These are phyloP conservation scores for Pheosia gnoma DNA, from an alignment of 2,888 invertebrate genomes.

Conservation along the genomic window DNA sequence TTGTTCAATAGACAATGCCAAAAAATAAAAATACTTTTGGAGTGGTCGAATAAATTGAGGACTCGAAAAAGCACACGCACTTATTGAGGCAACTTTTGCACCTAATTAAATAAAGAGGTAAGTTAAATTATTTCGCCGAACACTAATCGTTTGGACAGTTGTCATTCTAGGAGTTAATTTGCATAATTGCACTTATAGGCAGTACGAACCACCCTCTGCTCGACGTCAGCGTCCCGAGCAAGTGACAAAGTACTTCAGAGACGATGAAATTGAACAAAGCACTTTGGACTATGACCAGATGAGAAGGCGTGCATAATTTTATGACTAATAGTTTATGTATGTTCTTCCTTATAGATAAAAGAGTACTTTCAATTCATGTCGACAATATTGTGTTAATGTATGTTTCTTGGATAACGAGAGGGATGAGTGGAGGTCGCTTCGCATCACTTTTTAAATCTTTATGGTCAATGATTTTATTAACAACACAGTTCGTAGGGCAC, in stretches of 20 bases:
- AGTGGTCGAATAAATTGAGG: too few species aligned
- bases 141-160: conserved; percentile 13
- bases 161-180: conserved; percentile 17
- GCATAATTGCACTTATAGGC: conserved; percentile 33
- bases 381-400: not conserved
- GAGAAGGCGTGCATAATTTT: not conserved
- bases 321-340: not conserved
- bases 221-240: not conserved
- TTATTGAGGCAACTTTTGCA: not conserved
- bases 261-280: not conserved
- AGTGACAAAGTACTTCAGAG: conserved; percentile 1
- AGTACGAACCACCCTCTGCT: conserved; percentile 17
- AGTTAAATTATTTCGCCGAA: conserved; percentile 9
- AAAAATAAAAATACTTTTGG: too few species aligned
- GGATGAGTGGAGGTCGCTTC: not conserved
- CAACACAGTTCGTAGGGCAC: too few species aligned
- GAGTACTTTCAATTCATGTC: too few species aligned
- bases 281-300: not conserved
- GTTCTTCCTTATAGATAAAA: not conserved
- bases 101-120: not conserved
- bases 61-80: too few species aligned
- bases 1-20: too few species aligned
- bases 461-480: too few species aligned
- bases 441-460: too few species aligned
- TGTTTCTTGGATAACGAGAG: not conserved